These are phyloP conservation scores for Wasmannia auropunctata DNA, from an alignment of 1,140 invertebrate species.

Conservation along the genomic window DNA sequence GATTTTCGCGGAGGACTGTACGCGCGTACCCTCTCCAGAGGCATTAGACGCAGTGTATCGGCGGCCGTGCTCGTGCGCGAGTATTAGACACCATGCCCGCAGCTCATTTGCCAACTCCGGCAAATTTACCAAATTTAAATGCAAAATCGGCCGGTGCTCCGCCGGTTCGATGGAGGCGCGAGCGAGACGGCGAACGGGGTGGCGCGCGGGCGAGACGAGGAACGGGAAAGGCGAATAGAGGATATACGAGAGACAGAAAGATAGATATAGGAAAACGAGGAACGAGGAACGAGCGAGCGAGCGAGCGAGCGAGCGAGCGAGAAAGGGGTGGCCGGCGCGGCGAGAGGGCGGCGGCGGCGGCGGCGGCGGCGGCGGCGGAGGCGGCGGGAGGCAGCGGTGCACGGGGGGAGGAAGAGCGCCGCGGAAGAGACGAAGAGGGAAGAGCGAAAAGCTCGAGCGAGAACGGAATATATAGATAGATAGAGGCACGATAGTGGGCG, in stretches of 20 bases:
- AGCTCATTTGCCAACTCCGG: slow-evolving; percentile 84
- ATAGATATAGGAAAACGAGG: slow-evolving; percentile 43
- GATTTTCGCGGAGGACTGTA: slow-evolving; percentile 73
- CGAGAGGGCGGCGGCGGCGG: slow-evolving; percentile 18
- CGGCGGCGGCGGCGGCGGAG: too few relatives aligned
- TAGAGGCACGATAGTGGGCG: slow-evolving; percentile 69
- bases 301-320: slow-evolving; percentile 48
- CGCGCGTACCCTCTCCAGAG: slow-evolving; percentile 73
- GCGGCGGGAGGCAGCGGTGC: slow-evolving; percentile 12
- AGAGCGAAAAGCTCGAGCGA: slow-evolving; percentile 55
- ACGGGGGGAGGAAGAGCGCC: slow-evolving; percentile 18
- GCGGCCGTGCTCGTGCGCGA: slow-evolving; percentile 68
- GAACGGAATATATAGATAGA: slow-evolving; percentile 73
- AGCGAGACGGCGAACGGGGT: slow-evolving; percentile 29
- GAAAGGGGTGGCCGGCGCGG: slow-evolving; percentile 46
- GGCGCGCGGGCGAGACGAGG: slow-evolving; percentile 44
- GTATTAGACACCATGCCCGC: slow-evolving; percentile 82
- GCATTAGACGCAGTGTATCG: slow-evolving; percentile 79
- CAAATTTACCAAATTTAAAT: slow-evolving; percentile 85
- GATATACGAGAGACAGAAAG: slow-evolving; percentile 64
- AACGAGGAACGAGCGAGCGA: slow-evolving; percentile 33
- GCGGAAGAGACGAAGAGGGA: slow-evolving; percentile 51
- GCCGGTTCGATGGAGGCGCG: slow-evolving; percentile 62
- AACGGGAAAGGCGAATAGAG: slow-evolving; percentile 60
- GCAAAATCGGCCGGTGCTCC: slow-evolving; percentile 81